Conservation (phyloP, 2,113 vertebrate genomes). For the Calyptomena viridis region DNA sequence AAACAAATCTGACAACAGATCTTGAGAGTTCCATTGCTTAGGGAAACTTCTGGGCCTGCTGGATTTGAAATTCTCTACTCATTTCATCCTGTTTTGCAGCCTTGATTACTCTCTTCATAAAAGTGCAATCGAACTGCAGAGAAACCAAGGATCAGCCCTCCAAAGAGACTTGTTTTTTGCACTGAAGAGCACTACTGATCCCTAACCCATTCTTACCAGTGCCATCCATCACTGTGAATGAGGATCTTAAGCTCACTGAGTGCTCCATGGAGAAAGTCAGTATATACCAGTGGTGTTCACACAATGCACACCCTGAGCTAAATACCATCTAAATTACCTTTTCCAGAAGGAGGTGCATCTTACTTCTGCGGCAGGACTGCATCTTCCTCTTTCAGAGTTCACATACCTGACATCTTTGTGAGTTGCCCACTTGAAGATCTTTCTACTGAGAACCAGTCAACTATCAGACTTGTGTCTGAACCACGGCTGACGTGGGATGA, state of each 20-base stretch:
- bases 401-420: neutral
- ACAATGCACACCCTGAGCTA: neutral
- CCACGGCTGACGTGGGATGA: neutral
- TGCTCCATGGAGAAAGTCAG: neutral
- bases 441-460: neutral
- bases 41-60: neutral
- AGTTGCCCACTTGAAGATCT: neutral
- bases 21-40: neutral
- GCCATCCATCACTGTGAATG: neutral
- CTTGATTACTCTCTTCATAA: neutral
- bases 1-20: neutral
- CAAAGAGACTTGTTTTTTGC: neutral
- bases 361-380: neutral
- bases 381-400: neutral
- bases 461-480: neutral
- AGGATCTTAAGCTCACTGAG: neutral
- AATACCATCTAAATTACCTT: neutral
- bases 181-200: neutral
- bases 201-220: neutral
- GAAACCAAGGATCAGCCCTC: neutral
- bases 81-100: neutral
- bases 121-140: neutral
- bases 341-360: neutral
- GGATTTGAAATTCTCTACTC: neutral
- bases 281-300: neutral